Percentiles rank a stretch among this genome's conserved stretches.
phyloP scores from a whole-genome alignment of 2,113 vertebrate genomes.

The Rhinopithecus roxellana region DNA sequence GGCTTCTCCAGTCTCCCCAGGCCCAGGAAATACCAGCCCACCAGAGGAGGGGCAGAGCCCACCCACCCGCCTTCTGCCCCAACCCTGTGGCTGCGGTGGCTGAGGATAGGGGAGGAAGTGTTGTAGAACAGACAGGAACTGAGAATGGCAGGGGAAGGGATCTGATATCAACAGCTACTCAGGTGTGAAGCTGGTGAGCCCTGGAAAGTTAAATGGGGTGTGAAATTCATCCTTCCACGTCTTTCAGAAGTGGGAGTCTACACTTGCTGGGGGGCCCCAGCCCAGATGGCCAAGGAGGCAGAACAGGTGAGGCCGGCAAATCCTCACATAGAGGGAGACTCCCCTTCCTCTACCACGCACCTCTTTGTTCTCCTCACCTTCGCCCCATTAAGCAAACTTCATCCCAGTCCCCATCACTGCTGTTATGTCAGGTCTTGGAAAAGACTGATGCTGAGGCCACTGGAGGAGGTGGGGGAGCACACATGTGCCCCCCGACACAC shows the following conservation, averaged over 20 bases:
- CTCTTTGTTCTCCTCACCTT: neutral
- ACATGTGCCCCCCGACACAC: neutral
- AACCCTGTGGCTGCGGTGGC: neutral
- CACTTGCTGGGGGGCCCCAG: neutral
- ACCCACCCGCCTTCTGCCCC: neutral
- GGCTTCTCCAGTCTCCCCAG: neutral
- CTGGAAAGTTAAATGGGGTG: neutral
- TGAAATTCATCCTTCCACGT: conserved; percentile 7
- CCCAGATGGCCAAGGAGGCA: neutral
- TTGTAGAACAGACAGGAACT: neutral
- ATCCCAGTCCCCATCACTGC: neutral
- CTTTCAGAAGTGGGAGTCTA: neutral
- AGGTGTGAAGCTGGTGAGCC: conserved; percentile 16
- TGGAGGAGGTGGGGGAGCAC: neutral
- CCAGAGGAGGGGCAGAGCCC: neutral
- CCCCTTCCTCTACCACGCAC: neutral
- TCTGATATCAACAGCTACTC: neutral
- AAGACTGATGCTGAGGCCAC: neutral
- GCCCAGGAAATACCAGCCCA: neutral
- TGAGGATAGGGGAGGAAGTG: too few species aligned
- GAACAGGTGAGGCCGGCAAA: neutral
- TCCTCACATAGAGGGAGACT: neutral
- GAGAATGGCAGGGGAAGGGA: neutral
- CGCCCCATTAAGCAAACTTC: neutral
- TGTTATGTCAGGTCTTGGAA: neutral